Percentiles rank a stretch among this genome's conserved stretches.
These are phyloP conservation scores for Sapajus apella DNA, from an alignment of 2,113 vertebrate genomes.

Conservation along the genomic window DNA sequence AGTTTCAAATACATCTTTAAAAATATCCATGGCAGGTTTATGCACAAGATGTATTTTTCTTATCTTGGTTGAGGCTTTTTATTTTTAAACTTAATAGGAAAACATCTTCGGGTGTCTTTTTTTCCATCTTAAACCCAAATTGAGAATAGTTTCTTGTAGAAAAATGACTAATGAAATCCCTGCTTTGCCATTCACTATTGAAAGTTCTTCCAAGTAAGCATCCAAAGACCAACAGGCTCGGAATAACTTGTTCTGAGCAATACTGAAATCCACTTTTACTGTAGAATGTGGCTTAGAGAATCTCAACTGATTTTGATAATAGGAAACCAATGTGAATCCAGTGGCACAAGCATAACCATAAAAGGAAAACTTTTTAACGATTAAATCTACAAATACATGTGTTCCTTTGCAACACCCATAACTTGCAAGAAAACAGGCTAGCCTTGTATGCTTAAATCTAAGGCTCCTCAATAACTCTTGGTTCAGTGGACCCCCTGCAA, in stretches of 20 bases:
- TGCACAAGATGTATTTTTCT: neutral
- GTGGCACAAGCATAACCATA: neutral
- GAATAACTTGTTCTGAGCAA: neutral
- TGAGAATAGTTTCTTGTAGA: neutral
- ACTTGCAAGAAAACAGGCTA: neutral
- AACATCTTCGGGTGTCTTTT: neutral
- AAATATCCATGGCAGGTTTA: neutral
- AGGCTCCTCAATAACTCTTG: neutral
- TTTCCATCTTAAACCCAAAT: neutral
- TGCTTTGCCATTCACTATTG: neutral
- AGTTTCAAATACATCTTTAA: neutral
- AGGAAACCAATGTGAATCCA: neutral
- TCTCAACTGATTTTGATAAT: neutral
- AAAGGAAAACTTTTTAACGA: neutral
- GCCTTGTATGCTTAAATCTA: neutral
- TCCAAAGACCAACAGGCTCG: neutral
- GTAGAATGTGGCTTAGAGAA: neutral
- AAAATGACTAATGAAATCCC: neutral
- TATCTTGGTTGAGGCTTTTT: neutral
- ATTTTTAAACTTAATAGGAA: neutral
- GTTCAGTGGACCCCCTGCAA: neutral
- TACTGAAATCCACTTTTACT: neutral
- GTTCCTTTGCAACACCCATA: neutral
- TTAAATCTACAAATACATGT: neutral
- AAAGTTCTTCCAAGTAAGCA: neutral